phyloP scores from a whole-genome alignment of 2,113 vertebrate species.

The Cygnus atratus region DNA sequence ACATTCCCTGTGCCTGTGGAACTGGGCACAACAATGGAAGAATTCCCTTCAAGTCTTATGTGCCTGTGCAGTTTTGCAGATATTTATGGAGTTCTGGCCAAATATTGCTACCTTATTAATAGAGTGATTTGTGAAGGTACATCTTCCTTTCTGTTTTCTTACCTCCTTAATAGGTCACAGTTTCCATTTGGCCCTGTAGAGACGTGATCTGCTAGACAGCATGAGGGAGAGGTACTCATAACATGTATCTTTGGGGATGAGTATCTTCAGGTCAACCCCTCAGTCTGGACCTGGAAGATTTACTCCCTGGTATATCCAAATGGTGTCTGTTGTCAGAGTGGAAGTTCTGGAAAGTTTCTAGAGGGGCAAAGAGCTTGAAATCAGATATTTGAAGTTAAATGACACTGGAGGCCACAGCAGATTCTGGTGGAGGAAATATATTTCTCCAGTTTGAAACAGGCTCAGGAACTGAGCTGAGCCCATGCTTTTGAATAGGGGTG shows the following conservation, averaged over 20 bases:
- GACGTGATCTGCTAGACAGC: not conserved
- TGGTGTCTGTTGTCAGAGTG: not conserved
- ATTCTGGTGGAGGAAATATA: not conserved
- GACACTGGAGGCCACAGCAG: not conserved
- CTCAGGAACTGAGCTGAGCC: not conserved
- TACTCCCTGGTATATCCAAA: not conserved
- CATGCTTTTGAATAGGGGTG: not conserved
- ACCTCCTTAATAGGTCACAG: not conserved
- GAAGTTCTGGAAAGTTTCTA: not conserved
- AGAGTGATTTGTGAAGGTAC: not conserved
- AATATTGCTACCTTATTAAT: not conserved
- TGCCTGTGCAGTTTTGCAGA: not conserved
- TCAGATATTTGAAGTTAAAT: not conserved
- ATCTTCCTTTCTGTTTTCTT: not conserved
- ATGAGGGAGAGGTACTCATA: not conserved
- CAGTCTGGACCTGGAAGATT: not conserved
- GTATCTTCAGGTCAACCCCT: not conserved
- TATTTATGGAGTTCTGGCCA: not conserved
- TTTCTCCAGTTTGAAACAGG: not conserved
- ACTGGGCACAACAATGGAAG: not conserved
- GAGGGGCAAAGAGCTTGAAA: not conserved
- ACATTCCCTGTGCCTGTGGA: not conserved
- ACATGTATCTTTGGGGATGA: not conserved
- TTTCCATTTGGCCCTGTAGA: not conserved
- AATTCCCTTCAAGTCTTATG: not conserved